These are phyloP conservation scores for Elachura formosa DNA, from an alignment of 2,113 vertebrate genomes.

Conservation along the genomic window DNA sequence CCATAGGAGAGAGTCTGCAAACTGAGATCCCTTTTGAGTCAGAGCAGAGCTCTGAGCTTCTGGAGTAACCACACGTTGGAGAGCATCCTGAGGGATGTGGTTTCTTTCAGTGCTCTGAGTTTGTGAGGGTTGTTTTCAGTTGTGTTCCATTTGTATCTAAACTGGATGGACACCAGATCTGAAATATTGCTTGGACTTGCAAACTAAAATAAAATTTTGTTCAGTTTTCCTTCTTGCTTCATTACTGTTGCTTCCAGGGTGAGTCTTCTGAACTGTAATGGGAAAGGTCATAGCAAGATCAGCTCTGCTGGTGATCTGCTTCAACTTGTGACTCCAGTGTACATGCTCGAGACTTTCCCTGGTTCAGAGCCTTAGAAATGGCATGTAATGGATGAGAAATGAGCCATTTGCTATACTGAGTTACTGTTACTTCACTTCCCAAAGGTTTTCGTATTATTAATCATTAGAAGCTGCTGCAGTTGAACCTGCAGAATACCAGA, in stretches of 20 bases:
- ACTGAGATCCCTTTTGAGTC: neutral
- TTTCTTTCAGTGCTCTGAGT: neutral
- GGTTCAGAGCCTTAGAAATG: neutral
- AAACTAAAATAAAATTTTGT: neutral
- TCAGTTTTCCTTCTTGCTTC: neutral
- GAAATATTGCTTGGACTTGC: neutral
- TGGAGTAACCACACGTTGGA: neutral
- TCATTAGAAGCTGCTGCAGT: neutral
- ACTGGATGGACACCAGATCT: neutral
- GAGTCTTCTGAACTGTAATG: neutral
- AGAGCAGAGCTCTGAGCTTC: neutral
- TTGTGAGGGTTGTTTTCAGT: neutral
- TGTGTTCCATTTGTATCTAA: neutral
- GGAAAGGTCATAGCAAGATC: neutral
- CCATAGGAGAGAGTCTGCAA: neutral
- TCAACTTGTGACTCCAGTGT: neutral
- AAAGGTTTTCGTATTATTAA: neutral
- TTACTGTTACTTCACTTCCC: neutral
- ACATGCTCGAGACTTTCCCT: neutral
- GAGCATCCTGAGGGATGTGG: neutral
- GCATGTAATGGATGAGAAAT: neutral
- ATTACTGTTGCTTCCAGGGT: neutral
- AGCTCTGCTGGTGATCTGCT: neutral
- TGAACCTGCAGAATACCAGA: neutral
- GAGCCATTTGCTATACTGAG: neutral